These are phyloP conservation scores for Panopea generosa DNA, from an alignment of 2,888 invertebrate genomes.

Conservation along the genomic window DNA sequence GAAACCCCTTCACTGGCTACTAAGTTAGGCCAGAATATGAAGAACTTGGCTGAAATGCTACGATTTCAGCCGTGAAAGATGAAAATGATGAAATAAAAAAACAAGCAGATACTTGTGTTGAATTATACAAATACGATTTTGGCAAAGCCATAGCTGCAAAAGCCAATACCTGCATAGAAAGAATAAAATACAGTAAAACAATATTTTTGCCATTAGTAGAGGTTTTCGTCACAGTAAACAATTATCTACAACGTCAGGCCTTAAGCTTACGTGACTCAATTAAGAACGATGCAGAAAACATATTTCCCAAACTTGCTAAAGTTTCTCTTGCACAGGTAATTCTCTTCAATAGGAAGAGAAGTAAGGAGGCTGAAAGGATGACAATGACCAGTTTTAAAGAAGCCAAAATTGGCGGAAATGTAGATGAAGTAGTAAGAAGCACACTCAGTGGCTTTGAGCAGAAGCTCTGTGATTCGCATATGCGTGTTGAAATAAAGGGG, in stretches of 20 bases:
- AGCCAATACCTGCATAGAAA: slow-evolving; percentile 26
- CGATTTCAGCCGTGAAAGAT: slow-evolving; percentile 19
- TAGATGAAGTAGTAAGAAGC: slow-evolving; percentile 17
- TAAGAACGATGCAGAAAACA: slow-evolving; percentile 8
- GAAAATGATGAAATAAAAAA: not conserved
- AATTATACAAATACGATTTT: slow-evolving; percentile 20
- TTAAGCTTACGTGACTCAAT: not conserved
- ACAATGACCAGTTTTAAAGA: slow-evolving; percentile 28
- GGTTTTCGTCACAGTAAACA: slow-evolving; percentile 39
- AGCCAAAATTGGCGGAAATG: slow-evolving; percentile 10
- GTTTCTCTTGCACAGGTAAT: slow-evolving; percentile 41
- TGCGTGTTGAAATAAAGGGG: slow-evolving; percentile 41
- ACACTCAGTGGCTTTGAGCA: slow-evolving; percentile 43
- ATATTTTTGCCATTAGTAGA: slow-evolving; percentile 40
- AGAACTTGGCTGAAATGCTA: slow-evolving; percentile 29
- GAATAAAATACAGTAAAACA: slow-evolving; percentile 42
- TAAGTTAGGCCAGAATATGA: slow-evolving; percentile 31
- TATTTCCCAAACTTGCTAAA: slow-evolving; percentile 28
- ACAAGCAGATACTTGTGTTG: not conserved
- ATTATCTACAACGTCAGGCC: slow-evolving; percentile 5
- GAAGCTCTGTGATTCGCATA: slow-evolving; percentile 24
- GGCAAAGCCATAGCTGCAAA: slow-evolving; percentile 20
- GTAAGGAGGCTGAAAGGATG: slow-evolving; percentile 84
- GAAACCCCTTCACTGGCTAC: slow-evolving; percentile 15
- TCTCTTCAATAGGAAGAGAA: slow-evolving; percentile 87